phyloP scores from a whole-genome alignment of 1,140 invertebrate species.

The Lepeophtheirus salmonis region DNA sequence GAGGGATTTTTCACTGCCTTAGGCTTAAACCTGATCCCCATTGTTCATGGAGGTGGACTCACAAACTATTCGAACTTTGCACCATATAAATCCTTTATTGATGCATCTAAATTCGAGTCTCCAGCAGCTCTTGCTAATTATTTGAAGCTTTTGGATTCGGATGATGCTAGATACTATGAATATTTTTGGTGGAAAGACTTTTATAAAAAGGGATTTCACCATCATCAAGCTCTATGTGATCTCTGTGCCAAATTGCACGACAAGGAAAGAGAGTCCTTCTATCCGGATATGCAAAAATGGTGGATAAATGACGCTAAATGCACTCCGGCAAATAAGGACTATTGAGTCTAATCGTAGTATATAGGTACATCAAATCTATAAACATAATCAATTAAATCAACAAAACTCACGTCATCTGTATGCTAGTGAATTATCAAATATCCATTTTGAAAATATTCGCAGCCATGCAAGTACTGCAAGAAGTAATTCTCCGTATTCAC shows the following conservation, averaged over 20 bases:
- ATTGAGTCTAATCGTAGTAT: no score
- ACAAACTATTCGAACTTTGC: conserved; percentile 34
- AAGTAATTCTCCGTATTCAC: no score
- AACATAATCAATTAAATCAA: no score
- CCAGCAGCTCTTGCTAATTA: conserved; percentile 33
- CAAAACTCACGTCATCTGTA: no score
- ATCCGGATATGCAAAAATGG: conserved; percentile 10
- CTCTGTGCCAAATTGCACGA: conserved; percentile 23
- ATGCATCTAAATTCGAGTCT: conserved; percentile 33
- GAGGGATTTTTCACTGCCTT: conserved; percentile 26
- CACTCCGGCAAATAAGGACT: conserved; percentile 21
- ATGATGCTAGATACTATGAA: conserved; percentile 24
- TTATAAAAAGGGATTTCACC: conserved; percentile 21
- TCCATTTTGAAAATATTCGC: no score
- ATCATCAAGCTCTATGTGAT: conserved; percentile 22
- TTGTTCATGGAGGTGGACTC: conserved; percentile 40
- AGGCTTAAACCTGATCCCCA: conserved; percentile 36
- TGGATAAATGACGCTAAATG: conserved; percentile 11
- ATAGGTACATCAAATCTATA: no score
- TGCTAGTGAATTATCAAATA: no score
- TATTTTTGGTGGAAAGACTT: conserved; percentile 26
- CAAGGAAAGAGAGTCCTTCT: neutral
- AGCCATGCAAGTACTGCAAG: no score
- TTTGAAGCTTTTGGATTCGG: conserved; percentile 30
- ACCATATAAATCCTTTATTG: conserved; percentile 43